Evolutionary conservation across 2,888 invertebrate species (phyloP).

Genomic region (Crocallis elinguaria): DNA sequence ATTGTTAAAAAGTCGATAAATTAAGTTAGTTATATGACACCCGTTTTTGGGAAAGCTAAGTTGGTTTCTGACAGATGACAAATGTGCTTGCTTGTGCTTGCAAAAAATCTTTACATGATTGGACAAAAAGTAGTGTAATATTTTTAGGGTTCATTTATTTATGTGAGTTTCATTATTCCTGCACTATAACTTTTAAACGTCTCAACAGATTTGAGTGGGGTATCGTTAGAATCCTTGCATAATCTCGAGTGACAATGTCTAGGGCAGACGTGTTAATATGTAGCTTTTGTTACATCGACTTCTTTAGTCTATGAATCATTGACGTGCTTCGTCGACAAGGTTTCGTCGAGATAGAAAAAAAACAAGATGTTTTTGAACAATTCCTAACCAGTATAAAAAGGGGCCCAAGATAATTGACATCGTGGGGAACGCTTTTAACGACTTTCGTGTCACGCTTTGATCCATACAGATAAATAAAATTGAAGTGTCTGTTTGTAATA

Average conservation of each 20-base stretch:
- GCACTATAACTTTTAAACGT: too few species aligned
- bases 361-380: conserved; percentile 1
- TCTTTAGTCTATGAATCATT: neutral
- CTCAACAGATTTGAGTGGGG: too few species aligned
- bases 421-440: conserved; percentile 23
- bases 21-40: neutral
- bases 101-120: too few species aligned
- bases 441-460: conserved; percentile 34
- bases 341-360: neutral
- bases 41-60: neutral
- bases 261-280: too few species aligned
- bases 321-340: neutral
- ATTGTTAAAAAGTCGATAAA: neutral
- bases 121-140: too few species aligned
- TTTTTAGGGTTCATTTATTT: too few species aligned
- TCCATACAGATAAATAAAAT: too few species aligned
- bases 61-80: neutral
- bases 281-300: neutral
- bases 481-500: too few species aligned
- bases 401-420: conserved; percentile 28
- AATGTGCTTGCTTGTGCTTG: too few species aligned
- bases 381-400: conserved; percentile 23
- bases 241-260: too few species aligned
- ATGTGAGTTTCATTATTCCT: too few species aligned
- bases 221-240: too few species aligned